Base-by-base conservation (phyloP, 30 jellyfish, hydroid and myxozoan genomes). In the Rhopilema esculentum region DNA sequence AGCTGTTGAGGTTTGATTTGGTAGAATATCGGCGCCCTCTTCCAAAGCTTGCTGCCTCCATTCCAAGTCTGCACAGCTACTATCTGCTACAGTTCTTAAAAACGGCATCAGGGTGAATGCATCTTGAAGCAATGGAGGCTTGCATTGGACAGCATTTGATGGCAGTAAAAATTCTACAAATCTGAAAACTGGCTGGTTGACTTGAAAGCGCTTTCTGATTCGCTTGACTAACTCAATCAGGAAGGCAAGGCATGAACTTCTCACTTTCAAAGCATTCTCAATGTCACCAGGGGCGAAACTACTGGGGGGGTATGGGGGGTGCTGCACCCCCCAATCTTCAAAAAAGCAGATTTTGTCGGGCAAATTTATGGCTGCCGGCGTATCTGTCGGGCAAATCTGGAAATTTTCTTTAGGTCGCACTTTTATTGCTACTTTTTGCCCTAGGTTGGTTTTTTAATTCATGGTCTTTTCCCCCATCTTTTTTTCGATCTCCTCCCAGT, bases 11-110 rank as follows among this genome's bases (percentile, higher is more conserved):
- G 57, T 40, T 40, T 40, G 57, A 40, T 40, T 40, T 40, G 57
- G 57, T 40, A 40, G 57, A 40, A 40, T 40, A 40, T 40, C 57
- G 57, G 82, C 8, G 24, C 48, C 82, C 48, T 70, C 53, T 24
- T 70, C 82, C 82, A 70, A 22, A 20, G 82, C 82, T 48, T 70
- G 82, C 53, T 70, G 82, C 48, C 82, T 28, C 82, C 82, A 70
- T 70, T 70, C 82, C 53, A 70, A 48, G 53, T 70, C 53, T 22
- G 82, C 49, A 20, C 27, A 23, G 27, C 48, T 21, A 22, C 31
- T 70, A 8, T 70, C 53, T 70, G 53, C 82, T 22, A 70, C 48
- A 22, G 31, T 29, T 48, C 48, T 70, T 2, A 70, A 70, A 70
- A 22, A 22, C 18, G 82, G 82, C 53, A 70, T 70, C 53, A 70